phyloP scores from a whole-genome alignment of 2,113 vertebrate genomes.

The Xenopus tropicalis region UCB_Xtro_10.0 CM004445.2:132124001-132124500 shows the following conservation, averaged over 20 bases:
- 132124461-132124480: constrained; percentile 7
- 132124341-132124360: constrained; percentile 86
- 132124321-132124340: constrained; percentile 84
- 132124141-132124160: constrained; percentile 70
- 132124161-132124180: constrained; percentile 77
- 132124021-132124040: no score
- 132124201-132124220: constrained; percentile 49
- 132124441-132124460: constrained; percentile 89
- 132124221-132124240: constrained; percentile 72
- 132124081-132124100: constrained; percentile 66
- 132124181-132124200: constrained; percentile 48
- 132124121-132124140: constrained; percentile 44
- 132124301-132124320: constrained; percentile 75
- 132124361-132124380: constrained; percentile 79
- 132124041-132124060: not conserved
- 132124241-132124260: constrained; percentile 58
- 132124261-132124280: rapidly evolving
- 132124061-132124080: constrained; percentile 43
- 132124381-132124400: constrained; percentile 80
- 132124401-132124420: constrained; percentile 75
- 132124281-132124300: constrained; percentile 8
- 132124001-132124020: rapidly evolving
- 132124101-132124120: constrained; percentile 76
- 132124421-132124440: constrained; percentile 84
- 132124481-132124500: no score